phyloP scores from a whole-genome alignment of 2,888 invertebrate species.

The Trichogramma evanescens region DNA sequence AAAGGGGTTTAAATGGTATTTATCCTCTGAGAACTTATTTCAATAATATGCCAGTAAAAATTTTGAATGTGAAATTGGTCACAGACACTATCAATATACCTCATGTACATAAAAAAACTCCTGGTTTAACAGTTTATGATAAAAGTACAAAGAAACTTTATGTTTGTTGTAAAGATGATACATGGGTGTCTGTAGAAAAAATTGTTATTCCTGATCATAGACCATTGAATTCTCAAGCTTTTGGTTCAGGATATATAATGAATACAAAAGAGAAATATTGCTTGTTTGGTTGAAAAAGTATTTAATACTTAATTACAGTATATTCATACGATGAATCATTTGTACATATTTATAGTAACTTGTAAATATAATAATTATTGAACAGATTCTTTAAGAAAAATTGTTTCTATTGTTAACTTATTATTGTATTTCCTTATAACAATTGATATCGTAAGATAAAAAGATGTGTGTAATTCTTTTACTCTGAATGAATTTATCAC shows the following conservation, averaged over 20 bases:
- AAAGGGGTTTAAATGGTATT: slow-evolving; percentile 62
- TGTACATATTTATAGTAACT: background rate
- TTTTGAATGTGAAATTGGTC: slow-evolving; percentile 51
- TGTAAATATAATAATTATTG: background rate
- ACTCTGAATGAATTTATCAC: background rate
- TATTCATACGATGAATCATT: background rate
- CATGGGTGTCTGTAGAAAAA: slow-evolving; percentile 59
- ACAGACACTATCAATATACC: slow-evolving; percentile 24
- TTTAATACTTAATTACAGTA: too few relatives aligned
- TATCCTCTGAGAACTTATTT: slow-evolving; percentile 59
- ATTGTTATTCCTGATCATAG: slow-evolving; percentile 63
- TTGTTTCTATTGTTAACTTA: background rate
- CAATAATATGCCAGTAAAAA: slow-evolving; percentile 55
- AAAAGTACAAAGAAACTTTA: slow-evolving; percentile 54
- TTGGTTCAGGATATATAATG: slow-evolving; percentile 78
- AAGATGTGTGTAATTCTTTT: background rate
- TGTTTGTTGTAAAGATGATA: slow-evolving; percentile 61
- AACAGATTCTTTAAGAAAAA: background rate
- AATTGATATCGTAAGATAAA: background rate
- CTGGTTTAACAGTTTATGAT: slow-evolving; percentile 54
- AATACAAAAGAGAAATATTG: slow-evolving; percentile 48
- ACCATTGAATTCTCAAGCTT: slow-evolving; percentile 70
- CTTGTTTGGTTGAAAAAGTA: slow-evolving; percentile 21
- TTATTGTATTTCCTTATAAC: background rate
- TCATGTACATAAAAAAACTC: slow-evolving; percentile 17